Conservation (phyloP, 2,888 invertebrate genomes). For the Rhagonycha fulva region DNA sequence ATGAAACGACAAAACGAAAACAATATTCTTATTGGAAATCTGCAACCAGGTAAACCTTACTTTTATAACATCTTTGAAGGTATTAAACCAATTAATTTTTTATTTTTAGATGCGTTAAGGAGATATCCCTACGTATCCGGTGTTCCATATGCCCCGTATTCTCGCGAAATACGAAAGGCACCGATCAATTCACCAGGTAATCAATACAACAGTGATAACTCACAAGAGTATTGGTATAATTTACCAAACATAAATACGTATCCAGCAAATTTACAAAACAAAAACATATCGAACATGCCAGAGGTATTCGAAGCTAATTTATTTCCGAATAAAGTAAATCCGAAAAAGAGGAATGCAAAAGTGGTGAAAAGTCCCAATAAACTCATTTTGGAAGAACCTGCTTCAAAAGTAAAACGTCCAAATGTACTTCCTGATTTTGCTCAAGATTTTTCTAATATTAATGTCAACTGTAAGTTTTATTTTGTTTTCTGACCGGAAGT, state of each 20-base stretch:
- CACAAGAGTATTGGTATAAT: neutral
- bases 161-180: neutral
- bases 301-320: neutral
- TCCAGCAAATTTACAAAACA: neutral
- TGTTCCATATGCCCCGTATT: neutral
- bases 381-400: neutral
- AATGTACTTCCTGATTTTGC: neutral
- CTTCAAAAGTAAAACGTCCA: neutral
- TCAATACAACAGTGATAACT: neutral
- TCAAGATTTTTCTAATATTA: neutral
- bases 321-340: neutral
- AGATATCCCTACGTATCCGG: neutral
- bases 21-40: neutral
- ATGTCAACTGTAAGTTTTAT: neutral
- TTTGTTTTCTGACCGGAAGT: neutral
- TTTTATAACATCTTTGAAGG: neutral
- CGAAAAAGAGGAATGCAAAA: neutral
- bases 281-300: neutral
- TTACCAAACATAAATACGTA: neutral
- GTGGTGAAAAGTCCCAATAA: neutral
- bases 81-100: neutral
- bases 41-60: neutral
- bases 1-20: neutral
- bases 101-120: neutral
- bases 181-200: neutral